These are phyloP conservation scores for Cherax destructor DNA, from an alignment of 1,140 invertebrate genomes.

Conservation along the genomic window DNA sequence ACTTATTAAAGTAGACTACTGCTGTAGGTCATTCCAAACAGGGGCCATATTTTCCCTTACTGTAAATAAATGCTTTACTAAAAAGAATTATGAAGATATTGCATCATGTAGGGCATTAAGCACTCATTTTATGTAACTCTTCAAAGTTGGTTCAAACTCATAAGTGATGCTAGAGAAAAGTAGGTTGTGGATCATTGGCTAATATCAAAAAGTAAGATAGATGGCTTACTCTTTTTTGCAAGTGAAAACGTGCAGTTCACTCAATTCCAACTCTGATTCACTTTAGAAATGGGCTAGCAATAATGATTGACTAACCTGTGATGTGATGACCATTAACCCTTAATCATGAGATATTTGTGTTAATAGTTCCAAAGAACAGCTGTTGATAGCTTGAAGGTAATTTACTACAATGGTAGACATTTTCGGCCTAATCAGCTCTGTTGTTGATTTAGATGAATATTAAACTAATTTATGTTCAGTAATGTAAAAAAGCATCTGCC, in stretches of 20 bases:
- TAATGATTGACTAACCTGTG: neutral
- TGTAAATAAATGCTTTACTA: slow-evolving; percentile 1
- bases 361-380: neutral
- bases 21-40: slow-evolving; percentile 29
- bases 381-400: neutral
- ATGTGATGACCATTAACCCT: neutral
- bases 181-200: neutral
- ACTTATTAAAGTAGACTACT: neutral
- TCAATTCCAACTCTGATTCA: neutral
- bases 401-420: neutral
- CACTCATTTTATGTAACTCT: neutral
- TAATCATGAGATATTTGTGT: neutral
- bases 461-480: neutral
- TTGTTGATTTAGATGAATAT: neutral
- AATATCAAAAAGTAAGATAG: neutral
- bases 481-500: neutral
- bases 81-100: slow-evolving; percentile 15
- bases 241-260: neutral
- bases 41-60: slow-evolving; percentile 17
- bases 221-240: neutral
- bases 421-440: neutral
- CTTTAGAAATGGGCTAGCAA: neutral
- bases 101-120: slow-evolving; percentile 30
- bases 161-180: neutral
- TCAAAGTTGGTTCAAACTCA: neutral